Percentiles rank a stretch among this genome's conserved stretches.
phyloP scores from a whole-genome alignment of 2,113 vertebrate species.

The Epinephelus moara region DNA sequence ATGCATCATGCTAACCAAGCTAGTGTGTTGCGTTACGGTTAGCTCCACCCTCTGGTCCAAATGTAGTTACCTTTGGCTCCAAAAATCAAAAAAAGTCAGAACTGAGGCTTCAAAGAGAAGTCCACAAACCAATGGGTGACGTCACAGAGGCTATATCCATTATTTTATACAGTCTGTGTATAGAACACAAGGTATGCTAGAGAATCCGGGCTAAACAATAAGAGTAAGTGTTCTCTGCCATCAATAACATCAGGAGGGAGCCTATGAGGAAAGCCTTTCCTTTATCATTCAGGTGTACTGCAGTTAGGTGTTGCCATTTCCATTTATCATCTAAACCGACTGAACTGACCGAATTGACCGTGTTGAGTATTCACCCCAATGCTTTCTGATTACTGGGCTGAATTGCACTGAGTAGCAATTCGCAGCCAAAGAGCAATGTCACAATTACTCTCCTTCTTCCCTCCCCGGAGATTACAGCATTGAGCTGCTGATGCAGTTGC shows the following conservation, averaged over 20 bases:
- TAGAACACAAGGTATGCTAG: neutral
- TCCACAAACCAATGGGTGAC: too few species aligned
- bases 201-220: neutral
- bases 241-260: neutral
- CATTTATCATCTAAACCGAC: conserved; percentile 48
- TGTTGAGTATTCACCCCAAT: conserved; percentile 59
- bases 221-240: neutral
- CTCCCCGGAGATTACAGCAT: conserved; percentile 62
- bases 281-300: conserved; percentile 28
- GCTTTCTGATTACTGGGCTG: conserved; percentile 63
- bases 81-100: too few species aligned
- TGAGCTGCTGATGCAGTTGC: conserved; percentile 76
- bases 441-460: conserved; percentile 63
- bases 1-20: too few species aligned
- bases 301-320: conserved; percentile 42
- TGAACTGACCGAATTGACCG: conserved; percentile 55
- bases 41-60: too few species aligned
- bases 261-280: conserved; percentile 1
- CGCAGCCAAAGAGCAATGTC: conserved; percentile 75
- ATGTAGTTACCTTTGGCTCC: too few species aligned
- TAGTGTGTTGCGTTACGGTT: too few species aligned
- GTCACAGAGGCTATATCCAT: too few species aligned
- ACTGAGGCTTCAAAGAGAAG: too few species aligned
- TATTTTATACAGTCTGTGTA: too few species aligned
- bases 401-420: conserved; percentile 67